These are phyloP conservation scores for Chloebia gouldiae DNA, from an alignment of 2,113 vertebrate genomes.

Conservation along the genomic window DNA sequence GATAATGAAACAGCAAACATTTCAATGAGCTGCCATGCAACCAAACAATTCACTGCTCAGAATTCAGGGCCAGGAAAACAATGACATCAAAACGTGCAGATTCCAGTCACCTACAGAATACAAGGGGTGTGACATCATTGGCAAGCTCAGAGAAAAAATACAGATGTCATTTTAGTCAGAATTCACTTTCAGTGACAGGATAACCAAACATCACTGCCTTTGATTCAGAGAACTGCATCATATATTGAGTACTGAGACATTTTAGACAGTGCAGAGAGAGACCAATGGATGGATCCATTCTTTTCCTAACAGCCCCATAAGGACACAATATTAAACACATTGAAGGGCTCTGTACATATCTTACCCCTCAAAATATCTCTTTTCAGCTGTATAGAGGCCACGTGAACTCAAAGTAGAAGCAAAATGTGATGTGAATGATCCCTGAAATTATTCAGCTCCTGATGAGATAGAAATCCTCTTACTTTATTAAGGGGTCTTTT, in stretches of 20 bases:
- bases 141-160: background rate
- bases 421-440: background rate
- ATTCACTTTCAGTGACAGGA: background rate
- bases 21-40: background rate
- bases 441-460: background rate
- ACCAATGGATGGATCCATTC: background rate
- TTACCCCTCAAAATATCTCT: background rate
- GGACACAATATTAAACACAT: background rate
- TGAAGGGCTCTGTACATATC: background rate
- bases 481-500: background rate
- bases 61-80: background rate
- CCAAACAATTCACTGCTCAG: background rate
- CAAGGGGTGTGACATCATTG: background rate
- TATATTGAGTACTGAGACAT: background rate
- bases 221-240: background rate
- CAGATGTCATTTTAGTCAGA: background rate
- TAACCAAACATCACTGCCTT: background rate
- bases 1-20: background rate
- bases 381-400: background rate
- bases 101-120: background rate
- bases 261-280: background rate
- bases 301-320: background rate
- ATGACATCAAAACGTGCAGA: background rate
- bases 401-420: background rate
- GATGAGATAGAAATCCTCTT: background rate